Percentiles rank a stretch among this genome's conserved stretches.
Evolutionary conservation across 2,888 invertebrate species (phyloP).

Genomic region (Hanleya hanleyi): DNA sequence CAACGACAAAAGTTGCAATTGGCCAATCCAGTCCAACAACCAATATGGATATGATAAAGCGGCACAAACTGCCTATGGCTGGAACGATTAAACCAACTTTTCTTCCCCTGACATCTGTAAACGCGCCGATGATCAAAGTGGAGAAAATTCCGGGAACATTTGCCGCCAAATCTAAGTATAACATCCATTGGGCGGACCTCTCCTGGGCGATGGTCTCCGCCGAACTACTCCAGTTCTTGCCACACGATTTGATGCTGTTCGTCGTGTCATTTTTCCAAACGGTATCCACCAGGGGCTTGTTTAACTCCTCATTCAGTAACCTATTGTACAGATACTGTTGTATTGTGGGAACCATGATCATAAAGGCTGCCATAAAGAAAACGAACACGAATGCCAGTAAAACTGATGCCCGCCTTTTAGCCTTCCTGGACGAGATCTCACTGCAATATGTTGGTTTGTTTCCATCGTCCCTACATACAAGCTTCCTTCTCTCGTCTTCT

Average conservation of each 20-base stretch:
- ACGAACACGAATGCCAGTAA: too few species aligned
- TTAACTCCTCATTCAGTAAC: not conserved
- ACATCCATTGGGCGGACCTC: not conserved
- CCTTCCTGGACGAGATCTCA: too few species aligned
- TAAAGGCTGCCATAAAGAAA: too few species aligned
- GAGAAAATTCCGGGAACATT: not conserved
- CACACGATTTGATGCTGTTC: not conserved
- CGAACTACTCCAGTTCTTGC: not conserved
- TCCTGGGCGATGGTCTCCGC: not conserved
- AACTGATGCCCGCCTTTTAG: too few species aligned
- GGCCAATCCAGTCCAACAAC: not conserved
- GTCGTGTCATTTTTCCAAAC: not conserved
- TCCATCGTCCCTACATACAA: too few species aligned
- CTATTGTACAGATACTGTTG: not conserved
- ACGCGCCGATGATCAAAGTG: not conserved
- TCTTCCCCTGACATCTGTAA: not conserved
- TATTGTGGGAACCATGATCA: too few species aligned
- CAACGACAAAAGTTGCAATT: constrained; percentile 22
- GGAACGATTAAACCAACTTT: not conserved
- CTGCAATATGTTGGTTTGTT: too few species aligned
- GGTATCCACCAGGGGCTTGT: not conserved
- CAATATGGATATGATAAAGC: not conserved
- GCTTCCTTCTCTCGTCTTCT: too few species aligned
- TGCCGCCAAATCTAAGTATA: not conserved
- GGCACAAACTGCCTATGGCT: not conserved